Evolutionary conservation across 2,113 vertebrate species (phyloP), one percentile per base, ranked within the genome.

Genomic region (Saccopteryx leptura): DNA sequence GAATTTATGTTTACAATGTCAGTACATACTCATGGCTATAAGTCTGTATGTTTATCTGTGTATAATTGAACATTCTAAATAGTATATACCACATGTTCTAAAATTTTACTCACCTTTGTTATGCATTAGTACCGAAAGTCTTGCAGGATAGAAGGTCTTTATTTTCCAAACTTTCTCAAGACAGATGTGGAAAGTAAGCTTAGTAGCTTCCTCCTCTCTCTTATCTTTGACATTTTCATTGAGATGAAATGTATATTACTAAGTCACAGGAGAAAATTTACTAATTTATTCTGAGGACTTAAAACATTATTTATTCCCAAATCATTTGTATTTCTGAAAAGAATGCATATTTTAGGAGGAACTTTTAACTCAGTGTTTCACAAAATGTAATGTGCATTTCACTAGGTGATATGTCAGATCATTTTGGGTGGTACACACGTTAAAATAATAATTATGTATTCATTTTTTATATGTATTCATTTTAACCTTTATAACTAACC

Each of bases 141-240:
- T 13, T 86, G 3, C 46, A 66, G 24, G 10, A 39, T 7, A 61
- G 28, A 56, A 93, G 15, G 0, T 66, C 72, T 93, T 90, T 1
- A 58, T 83, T 95, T 69, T 88, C 28, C 46, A 60, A 48, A 48
- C 17, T 79, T 95, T 89, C 24, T 72, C 39, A 91, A 93, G 56
- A 19, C 23, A 83, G 72, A 74, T 50, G 4, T 80, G 23, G 56
- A 26, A 72, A 78, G 17, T 72, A 83, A 23, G 0, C 15, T 78
- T 75, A 18, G 7, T 68, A 48, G 18, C 10, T 31, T 76, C 9
- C 8, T 52, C 4, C 18, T 85, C 5, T 81, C 31, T 91, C 13
- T 33, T 61, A 12, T 79, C 58, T 82, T 82, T 91, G 54, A 79
- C 13, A 48, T 68, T 48, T 76, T 94, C 28, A 46, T 26, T 74